Percentiles rank a stretch among this genome's conserved stretches.
These are phyloP conservation scores for Apostichopus japonicus DNA, from an alignment of 35 echinoderm and acorn worm species.

Conservation along the genomic window DNA sequence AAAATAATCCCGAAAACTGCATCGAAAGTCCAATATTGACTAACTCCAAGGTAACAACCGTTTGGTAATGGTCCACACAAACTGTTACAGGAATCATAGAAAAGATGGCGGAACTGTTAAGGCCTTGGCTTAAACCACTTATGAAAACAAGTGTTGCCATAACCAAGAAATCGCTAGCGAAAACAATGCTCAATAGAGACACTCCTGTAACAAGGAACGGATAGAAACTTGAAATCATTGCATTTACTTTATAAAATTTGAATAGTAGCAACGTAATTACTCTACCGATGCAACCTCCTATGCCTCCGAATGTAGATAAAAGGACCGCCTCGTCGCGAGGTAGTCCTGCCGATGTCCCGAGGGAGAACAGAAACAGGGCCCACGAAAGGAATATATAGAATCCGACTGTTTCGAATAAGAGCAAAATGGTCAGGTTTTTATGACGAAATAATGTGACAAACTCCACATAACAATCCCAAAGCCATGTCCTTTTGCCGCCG, in stretches of 20 bases:
- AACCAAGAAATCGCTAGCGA: not conserved
- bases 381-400: conserved; percentile 14
- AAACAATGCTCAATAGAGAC: not conserved
- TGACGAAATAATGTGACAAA: not conserved
- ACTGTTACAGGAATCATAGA: not conserved
- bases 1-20: conserved; percentile 25
- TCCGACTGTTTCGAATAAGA: not conserved
- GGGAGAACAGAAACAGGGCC: conserved; percentile 17
- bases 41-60: not conserved
- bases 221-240: not conserved
- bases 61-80: not conserved
- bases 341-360: conserved; percentile 10
- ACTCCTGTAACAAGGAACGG: not conserved
- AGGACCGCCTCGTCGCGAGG: not conserved
- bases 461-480: too few species aligned
- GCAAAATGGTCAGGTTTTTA: not conserved
- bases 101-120: not conserved
- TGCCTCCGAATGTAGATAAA: conserved; percentile 1
- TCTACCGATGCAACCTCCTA: not conserved
- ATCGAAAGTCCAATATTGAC: not conserved
- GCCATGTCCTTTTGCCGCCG: too few species aligned
- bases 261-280: not conserved
- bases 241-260: not conserved
- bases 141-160: not conserved
- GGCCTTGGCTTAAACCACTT: conserved; percentile 14